phyloP scores from a whole-genome alignment of 2,113 vertebrate genomes.

The Caretta caretta region DNA sequence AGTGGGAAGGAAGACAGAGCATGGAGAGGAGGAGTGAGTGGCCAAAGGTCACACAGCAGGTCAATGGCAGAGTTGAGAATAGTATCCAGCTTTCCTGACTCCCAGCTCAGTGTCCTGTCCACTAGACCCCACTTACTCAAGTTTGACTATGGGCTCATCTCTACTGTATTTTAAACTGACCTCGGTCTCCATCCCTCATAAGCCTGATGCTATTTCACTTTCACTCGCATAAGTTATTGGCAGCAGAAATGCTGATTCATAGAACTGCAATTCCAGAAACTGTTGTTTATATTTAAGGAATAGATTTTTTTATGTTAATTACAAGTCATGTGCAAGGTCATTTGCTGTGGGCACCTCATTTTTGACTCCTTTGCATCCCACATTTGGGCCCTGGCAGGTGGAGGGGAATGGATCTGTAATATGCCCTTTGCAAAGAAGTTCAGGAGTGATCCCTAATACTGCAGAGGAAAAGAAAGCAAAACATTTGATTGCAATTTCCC shows the following conservation, averaged over 20 bases:
- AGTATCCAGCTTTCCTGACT: neutral
- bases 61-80: neutral
- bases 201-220: slow-evolving; percentile 51
- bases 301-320: neutral
- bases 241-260: slow-evolving; percentile 50
- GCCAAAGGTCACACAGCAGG: neutral
- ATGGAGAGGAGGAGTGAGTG: rapidly evolving
- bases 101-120: neutral
- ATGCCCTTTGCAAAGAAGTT: neutral
- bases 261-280: neutral
- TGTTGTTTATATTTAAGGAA: neutral
- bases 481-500: neutral
- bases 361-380: rapidly evolving
- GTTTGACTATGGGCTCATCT: neutral
- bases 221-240: neutral
- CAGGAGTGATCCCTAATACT: neutral
- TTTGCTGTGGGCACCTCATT: neutral
- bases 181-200: slow-evolving; percentile 47
- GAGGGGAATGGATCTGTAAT: neutral
- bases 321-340: neutral
- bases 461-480: neutral
- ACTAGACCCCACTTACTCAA: neutral
- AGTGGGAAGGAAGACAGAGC: neutral
- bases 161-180: neutral
- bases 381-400: neutral